Evolutionary conservation across 64 coral and sea anemone species (phyloP), one percentile per base, ranked within the genome.

Genomic region (Montipora efflorescens): DNA sequence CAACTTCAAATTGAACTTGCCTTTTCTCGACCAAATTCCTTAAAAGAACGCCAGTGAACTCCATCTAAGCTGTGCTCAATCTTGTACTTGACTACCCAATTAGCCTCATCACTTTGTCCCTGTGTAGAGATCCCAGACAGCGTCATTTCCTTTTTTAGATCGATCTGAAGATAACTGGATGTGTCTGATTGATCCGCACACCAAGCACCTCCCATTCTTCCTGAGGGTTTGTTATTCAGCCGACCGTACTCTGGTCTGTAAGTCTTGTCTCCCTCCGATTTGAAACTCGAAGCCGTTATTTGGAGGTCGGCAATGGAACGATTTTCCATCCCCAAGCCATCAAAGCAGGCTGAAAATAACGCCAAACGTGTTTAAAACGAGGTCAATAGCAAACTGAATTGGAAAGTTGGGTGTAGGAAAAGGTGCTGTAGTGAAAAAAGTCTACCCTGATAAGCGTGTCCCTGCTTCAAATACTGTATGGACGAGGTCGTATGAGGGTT

Each of bases 121-220:
- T 95, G 94, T 14, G 94, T 95, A 45, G 75, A 83, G 44, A 95
- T 72, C 16, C 83, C 94, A 2, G 94, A 92, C 18, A 95, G 19
- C 7, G 90, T 82, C 70, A 88, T 88, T 21, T 92, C 79, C 48
- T 77, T 81, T 61, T 64, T 81, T 36, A 95, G 45, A 79, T 95
- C 94, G 15, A 95, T 88, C 59, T 95, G 94, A 22, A 92, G 48
- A 76, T 91, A 92, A 55, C 79, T 76, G 12, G 16, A 51, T 6
- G 16, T 55, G 52, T 92, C 47, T 8, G 78, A 67, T 19, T 1
- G n/a, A 5, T 12, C 48, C 10, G 94, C 21, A 18, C 84, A 48
- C 94, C 94, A 95, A 1, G 78, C 89, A 15, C 94, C 94, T 4
- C 78, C 78, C 78, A 48, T 87, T 1, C 9, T 16, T 5, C 13